Evolutionary conservation across 2,888 invertebrate species (phyloP).

Genomic region (Aleiodes testaceus): DNA sequence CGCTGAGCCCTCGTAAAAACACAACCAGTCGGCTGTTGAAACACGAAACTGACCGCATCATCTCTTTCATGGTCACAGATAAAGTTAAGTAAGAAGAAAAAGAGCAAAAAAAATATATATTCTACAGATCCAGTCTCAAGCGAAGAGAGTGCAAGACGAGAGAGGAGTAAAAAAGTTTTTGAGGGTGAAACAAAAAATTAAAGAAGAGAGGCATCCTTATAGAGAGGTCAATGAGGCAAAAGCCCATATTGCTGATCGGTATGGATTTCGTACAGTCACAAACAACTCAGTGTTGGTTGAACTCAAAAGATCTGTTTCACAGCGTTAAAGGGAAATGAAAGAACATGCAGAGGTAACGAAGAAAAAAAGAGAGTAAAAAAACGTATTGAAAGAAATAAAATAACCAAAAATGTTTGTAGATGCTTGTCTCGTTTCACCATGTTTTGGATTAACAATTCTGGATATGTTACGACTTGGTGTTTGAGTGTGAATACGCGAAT

Average conservation of each 20-base stretch:
- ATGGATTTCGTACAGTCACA: conserved; percentile 6
- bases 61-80: conserved; percentile 2
- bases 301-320: conserved; percentile 31
- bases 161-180: conserved; percentile 30
- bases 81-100: no score
- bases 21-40: conserved; percentile 57
- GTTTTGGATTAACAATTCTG: conserved; percentile 66
- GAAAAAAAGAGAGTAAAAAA: conserved; percentile 29
- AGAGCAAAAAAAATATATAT: background rate
- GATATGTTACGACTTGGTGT: conserved; percentile 58
- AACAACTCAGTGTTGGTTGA: conserved; percentile 23
- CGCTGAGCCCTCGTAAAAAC: conserved; percentile 55
- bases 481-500: conserved; percentile 62
- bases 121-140: conserved; percentile 2
- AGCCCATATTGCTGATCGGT: conserved; percentile 20
- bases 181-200: conserved; percentile 39
- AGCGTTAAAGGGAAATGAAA: background rate
- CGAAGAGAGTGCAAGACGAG: conserved; percentile 19
- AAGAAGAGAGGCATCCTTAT: background rate
- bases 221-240: conserved; percentile 26
- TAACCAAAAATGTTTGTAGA: conserved; percentile 60
- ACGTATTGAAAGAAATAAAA: conserved; percentile 33
- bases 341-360: conserved; percentile 11
- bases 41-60: conserved; percentile 57
- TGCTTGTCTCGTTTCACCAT: conserved; percentile 54